Evolutionary conservation across 2,888 invertebrate genomes (phyloP).

Genomic region (Bedellia somnulentella): DNA sequence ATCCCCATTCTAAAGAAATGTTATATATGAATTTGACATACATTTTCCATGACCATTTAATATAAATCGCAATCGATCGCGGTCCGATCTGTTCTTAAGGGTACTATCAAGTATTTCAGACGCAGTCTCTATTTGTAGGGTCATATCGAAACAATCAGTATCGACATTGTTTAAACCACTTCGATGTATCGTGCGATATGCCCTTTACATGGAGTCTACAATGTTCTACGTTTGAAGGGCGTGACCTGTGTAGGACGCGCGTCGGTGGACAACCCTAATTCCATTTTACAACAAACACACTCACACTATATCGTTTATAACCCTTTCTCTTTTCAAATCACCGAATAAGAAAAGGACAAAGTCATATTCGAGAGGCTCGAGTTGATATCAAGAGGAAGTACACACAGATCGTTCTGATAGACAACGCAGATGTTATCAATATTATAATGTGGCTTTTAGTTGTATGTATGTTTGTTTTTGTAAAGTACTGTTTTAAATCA

Average conservation of each 20-base stretch:
- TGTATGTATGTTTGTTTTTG: too few species aligned
- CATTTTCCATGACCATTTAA: too few species aligned
- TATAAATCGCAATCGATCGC: too few species aligned
- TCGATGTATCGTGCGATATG: conserved; percentile 1
- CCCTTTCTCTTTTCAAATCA: too few species aligned
- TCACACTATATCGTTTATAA: too few species aligned
- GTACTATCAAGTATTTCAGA: background rate
- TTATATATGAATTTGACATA: too few species aligned
- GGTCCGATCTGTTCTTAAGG: background rate
- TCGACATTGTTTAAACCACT: conserved; percentile 2
- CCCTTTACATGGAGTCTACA: background rate
- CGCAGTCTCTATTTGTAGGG: background rate
- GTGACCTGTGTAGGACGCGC: conserved; percentile 41
- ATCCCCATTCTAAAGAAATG: too few species aligned
- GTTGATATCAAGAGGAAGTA: conserved; percentile 33
- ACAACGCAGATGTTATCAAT: conserved; percentile 44
- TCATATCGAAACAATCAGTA: background rate
- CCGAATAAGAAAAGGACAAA: too few species aligned
- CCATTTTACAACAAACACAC: too few species aligned
- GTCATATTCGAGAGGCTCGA: too few species aligned
- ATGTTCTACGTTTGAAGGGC: conserved; percentile 22
- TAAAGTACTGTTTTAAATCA: too few species aligned
- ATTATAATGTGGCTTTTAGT: conserved; percentile 53
- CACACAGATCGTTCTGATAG: conserved; percentile 19
- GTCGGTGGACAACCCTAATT: conserved; percentile 56